phyloP scores from a whole-genome alignment of 2,888 invertebrate genomes.

The Lepidocyrtoides sp. region DNA sequence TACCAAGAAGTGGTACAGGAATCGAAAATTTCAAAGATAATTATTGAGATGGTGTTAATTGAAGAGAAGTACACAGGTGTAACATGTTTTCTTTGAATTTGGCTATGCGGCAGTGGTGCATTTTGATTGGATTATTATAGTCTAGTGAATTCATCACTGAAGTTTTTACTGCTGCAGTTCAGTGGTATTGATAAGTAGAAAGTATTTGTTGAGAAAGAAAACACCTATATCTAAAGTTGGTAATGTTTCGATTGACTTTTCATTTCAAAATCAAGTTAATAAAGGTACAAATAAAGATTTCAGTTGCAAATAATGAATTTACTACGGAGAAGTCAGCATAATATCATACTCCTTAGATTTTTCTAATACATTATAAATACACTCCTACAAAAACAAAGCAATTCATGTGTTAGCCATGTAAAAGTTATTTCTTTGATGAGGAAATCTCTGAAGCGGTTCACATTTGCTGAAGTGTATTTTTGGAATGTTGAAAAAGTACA shows the following conservation, averaged over 20 bases:
- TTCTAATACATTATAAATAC: background rate
- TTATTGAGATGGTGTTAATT: slow-evolving; percentile 46
- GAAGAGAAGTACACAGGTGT: slow-evolving; percentile 21
- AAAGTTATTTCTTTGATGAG: background rate
- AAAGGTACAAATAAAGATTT: background rate
- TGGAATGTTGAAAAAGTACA: too few species aligned
- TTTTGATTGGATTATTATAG: slow-evolving; percentile 6
- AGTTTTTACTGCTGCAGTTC: background rate
- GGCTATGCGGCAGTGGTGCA: background rate
- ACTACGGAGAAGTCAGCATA: background rate
- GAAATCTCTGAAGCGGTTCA: background rate
- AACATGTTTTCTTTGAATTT: background rate
- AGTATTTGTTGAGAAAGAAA: slow-evolving; percentile 33
- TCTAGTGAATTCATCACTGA: background rate
- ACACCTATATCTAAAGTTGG: background rate
- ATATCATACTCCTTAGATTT: background rate
- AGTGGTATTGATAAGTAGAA: slow-evolving; percentile 34
- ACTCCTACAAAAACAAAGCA: too few species aligned
- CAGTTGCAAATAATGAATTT: background rate
- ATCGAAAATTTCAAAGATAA: slow-evolving; percentile 32
- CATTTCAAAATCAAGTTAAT: slow-evolving; percentile 43
- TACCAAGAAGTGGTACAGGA: slow-evolving; percentile 30
- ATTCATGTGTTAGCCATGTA: too few species aligned
- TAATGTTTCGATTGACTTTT: slow-evolving; percentile 34
- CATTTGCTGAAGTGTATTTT: too few species aligned